These are phyloP conservation scores for Notarius quadriscutis DNA, from an alignment of 2,113 vertebrate genomes.

Conservation along the genomic window DNA sequence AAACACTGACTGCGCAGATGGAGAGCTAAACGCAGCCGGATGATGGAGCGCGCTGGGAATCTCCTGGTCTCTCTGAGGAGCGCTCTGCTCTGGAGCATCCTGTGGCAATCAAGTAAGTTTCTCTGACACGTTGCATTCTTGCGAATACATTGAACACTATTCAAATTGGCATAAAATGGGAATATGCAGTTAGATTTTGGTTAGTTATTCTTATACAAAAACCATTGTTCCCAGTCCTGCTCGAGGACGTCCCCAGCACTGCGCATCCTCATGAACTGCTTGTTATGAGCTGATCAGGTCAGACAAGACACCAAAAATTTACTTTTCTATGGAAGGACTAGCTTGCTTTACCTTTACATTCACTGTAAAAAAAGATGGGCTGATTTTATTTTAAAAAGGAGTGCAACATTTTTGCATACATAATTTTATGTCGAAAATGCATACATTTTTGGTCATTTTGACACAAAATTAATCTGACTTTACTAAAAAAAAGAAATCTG, in stretches of 20 bases:
- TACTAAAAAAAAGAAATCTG: no score
- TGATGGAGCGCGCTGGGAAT: constrained; percentile 62
- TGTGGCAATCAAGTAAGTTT: constrained; percentile 66
- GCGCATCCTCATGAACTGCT: not conserved
- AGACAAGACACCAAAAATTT: not conserved
- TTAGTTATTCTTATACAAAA: not conserved
- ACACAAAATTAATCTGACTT: no score
- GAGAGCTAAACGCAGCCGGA: not conserved
- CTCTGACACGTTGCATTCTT: not conserved
- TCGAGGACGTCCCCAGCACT: not conserved
- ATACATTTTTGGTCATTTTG: no score
- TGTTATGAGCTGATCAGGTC: not conserved
- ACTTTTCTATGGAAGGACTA: not conserved
- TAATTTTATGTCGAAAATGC: no score
- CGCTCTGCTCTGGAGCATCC: constrained; percentile 61
- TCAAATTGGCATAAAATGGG: not conserved
- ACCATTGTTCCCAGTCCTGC: not conserved
- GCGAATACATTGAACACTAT: not conserved
- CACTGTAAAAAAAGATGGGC: no score
- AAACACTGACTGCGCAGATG: not conserved
- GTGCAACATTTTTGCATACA: no score
- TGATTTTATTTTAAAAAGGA: no score
- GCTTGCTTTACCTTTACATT: no score
- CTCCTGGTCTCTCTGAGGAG: constrained; percentile 60
- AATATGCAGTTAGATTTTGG: not conserved